Evolutionary conservation across 2,888 invertebrate genomes (phyloP), one percentile per base, ranked within the genome.

Genomic region (Geophilus truncorum): DNA sequence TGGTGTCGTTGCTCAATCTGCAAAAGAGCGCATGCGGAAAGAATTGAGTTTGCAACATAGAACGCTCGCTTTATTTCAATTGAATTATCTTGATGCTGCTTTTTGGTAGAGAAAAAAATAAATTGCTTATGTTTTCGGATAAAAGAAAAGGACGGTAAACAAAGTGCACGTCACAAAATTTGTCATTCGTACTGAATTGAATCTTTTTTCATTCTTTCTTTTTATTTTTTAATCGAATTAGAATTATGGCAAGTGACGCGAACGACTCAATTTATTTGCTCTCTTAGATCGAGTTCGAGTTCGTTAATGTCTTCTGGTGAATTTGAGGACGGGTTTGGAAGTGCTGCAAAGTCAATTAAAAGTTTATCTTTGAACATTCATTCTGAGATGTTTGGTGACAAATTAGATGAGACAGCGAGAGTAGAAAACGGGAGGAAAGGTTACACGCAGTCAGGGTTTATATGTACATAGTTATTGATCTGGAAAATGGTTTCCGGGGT

Each of bases 1-100:
- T 25, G 70, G 70, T 70, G 28, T 70, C 70, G 28, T 70, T 70
- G 25, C 70, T 70, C 70, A 70, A 70, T 70, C 70, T 28, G 70
- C 9, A 18, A 18, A 51, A 51, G 51, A 51, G 25, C 70, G 25
- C 70, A 70, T 70, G 70, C 70, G 70, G 70, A 70, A 70, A 70
- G 70, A 70, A 70, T 70, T 70, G 28, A 70, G 70, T 70, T 70
- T 70, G 70, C 70, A 25, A 70, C 28, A 28, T 70, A 70, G 70
- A 70, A 23, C 28, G 70, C 70, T 70, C 70, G 70, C 25, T 70
- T 70, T 70, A 70, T 70, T 70, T 70, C 70, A 70, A 70, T 70
- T 70, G 70, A 70, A 28, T 70, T 70, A 70, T 28, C 70, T 70
- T 25, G 70, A 70, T 70, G 70, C 70, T 15, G 70, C 70, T 23